These are phyloP conservation scores for Cyrtonyx montezumae DNA, from an alignment of 2,113 vertebrate genomes.

Conservation along the genomic window DNA sequence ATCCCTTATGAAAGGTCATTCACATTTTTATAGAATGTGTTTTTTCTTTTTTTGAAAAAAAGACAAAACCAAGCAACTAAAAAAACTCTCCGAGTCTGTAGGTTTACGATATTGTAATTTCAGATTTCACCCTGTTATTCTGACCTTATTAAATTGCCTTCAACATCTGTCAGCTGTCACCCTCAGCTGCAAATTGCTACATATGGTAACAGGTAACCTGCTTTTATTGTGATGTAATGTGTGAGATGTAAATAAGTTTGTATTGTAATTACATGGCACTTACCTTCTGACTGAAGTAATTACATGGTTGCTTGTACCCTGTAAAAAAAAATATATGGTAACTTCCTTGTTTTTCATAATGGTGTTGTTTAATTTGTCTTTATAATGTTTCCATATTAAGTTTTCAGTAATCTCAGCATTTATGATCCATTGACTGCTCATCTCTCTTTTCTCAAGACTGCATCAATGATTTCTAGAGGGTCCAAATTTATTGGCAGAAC, in stretches of 20 bases:
- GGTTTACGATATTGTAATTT: neutral
- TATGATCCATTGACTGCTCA: neutral
- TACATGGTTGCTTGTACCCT: slow-evolving; percentile 6
- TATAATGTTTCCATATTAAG: neutral
- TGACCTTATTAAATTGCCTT: neutral
- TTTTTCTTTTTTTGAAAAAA: neutral
- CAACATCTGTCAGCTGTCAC: neutral
- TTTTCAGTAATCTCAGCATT: neutral
- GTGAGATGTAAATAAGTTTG: neutral
- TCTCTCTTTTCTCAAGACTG: neutral
- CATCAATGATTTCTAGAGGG: neutral
- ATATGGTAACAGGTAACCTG: slow-evolving; percentile 21
- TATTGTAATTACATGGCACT: neutral
- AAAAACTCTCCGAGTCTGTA: neutral
- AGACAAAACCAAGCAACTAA: rapidly evolving
- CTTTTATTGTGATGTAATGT: neutral
- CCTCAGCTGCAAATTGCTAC: neutral
- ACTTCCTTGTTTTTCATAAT: neutral
- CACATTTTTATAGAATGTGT: neutral
- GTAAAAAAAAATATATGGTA: neutral
- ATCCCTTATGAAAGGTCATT: neutral
- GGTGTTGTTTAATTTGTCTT: neutral
- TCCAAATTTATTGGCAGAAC: neutral
- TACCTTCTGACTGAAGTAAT: neutral
- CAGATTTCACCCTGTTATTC: neutral